Evolutionary conservation across 1,140 invertebrate genomes (phyloP).

Genomic region (Diploscapter pachys): DNA sequence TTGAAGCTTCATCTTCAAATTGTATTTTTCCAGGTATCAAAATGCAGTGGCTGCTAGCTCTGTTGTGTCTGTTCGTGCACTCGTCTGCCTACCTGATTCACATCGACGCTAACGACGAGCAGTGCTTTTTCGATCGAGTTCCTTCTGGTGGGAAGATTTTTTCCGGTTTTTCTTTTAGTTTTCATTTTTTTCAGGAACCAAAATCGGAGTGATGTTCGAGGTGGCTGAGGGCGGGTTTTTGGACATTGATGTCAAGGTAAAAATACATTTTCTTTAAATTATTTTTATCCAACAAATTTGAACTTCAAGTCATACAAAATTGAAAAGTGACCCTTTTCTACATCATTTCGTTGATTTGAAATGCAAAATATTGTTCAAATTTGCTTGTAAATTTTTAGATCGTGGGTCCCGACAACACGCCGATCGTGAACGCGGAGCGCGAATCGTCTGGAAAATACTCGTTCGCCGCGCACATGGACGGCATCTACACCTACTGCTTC

Average conservation of each 20-base stretch:
- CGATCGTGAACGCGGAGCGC: slow-evolving; percentile 83
- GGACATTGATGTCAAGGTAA: slow-evolving; percentile 88
- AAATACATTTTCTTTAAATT: background rate
- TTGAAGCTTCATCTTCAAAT: no score
- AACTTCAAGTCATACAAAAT: no score
- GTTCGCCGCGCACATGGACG: slow-evolving; percentile 86
- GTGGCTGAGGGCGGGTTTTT: slow-evolving; percentile 98
- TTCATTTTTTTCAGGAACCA: slow-evolving; percentile 62
- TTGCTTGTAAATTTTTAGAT: slow-evolving; percentile 64
- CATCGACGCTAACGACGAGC: slow-evolving; percentile 93
- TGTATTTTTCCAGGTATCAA: no score
- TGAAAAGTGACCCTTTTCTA: background rate
- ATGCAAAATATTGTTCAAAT: background rate
- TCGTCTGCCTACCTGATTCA: slow-evolving; percentile 74
- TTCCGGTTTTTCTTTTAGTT: no score
- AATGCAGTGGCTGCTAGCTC: background rate
- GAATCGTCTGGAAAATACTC: slow-evolving; percentile 96
- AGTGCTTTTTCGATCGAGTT: slow-evolving; percentile 86
- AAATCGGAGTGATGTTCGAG: slow-evolving; percentile 86
- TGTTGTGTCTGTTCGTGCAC: slow-evolving; percentile 16
- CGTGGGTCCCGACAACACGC: slow-evolving; percentile 81
- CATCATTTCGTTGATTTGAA: background rate
- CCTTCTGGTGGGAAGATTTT: no score
- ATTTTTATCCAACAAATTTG: background rate
- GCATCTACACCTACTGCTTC: slow-evolving; percentile 95